Evolutionary conservation across 2,797 vertebrate species (phyloP).

Genomic region (Myripristis murdjan): DNA sequence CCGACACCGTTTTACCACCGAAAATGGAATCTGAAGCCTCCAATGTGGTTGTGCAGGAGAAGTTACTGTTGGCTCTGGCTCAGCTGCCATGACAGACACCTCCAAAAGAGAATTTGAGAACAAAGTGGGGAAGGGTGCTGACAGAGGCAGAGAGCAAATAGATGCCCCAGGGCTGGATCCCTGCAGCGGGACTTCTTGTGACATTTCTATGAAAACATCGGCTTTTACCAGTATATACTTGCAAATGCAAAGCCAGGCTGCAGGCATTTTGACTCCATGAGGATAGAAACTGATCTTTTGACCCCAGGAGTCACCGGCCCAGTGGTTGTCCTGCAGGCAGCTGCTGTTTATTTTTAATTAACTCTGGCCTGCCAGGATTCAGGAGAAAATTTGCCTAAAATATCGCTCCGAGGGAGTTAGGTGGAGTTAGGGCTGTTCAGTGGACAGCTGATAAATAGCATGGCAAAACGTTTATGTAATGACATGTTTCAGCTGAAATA

Average conservation of each 20-base stretch:
- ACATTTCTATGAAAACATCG: slow-evolving; percentile 41
- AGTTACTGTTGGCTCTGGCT: slow-evolving; percentile 13
- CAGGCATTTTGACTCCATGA: slow-evolving; percentile 26
- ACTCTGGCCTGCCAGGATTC: slow-evolving; percentile 32
- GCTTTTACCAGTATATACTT: slow-evolving; percentile 1
- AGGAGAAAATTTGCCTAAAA: slow-evolving; percentile 22
- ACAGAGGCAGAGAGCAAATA: slow-evolving; percentile 39
- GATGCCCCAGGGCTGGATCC: slow-evolving; percentile 44
- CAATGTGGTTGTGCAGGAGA: slow-evolving; percentile 9
- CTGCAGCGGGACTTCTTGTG: slow-evolving; percentile 27
- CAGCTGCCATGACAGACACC: slow-evolving; percentile 44
- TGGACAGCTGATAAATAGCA: neutral
- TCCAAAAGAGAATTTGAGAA: slow-evolving; percentile 35
- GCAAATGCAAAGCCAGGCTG: slow-evolving; percentile 26
- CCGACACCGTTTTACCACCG: slow-evolving; percentile 19
- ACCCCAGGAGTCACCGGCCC: slow-evolving; percentile 29
- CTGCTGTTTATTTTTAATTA: slow-evolving; percentile 82
- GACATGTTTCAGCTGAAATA: slow-evolving; percentile 13
- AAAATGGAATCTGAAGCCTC: slow-evolving; percentile 9
- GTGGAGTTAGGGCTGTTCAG: neutral
- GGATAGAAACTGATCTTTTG: slow-evolving; percentile 49
- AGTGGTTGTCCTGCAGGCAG: slow-evolving; percentile 50
- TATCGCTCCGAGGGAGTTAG: slow-evolving; percentile 18
- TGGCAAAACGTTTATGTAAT: slow-evolving; percentile 1
- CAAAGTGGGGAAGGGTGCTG: slow-evolving; percentile 19